These are phyloP conservation scores for Melanotus villosus DNA, from an alignment of 2,888 invertebrate genomes.

Conservation along the genomic window DNA sequence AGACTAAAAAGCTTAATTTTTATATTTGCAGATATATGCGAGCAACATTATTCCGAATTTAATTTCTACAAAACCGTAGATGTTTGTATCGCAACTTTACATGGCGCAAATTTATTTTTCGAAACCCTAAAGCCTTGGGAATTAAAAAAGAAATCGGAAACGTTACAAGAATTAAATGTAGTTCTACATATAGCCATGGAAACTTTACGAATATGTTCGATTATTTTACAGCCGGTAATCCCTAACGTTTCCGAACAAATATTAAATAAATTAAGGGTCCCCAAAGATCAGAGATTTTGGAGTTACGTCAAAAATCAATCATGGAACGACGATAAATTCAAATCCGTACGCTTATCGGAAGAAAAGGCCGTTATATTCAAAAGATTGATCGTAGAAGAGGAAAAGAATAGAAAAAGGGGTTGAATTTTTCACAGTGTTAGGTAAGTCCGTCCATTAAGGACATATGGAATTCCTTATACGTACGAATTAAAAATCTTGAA, in stretches of 20 bases:
- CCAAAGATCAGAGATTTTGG: slow-evolving; percentile 70
- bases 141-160: slow-evolving; percentile 75
- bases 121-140: slow-evolving; percentile 92
- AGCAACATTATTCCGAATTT: slow-evolving; percentile 79
- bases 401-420: slow-evolving; percentile 28
- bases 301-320: slow-evolving; percentile 64
- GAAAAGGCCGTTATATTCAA: slow-evolving; percentile 61
- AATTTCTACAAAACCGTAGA: slow-evolving; percentile 90
- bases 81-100: slow-evolving; percentile 80
- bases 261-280: slow-evolving; percentile 78
- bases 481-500: background rate
- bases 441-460: background rate
- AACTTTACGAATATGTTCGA: slow-evolving; percentile 82
- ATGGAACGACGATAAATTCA: slow-evolving; percentile 56
- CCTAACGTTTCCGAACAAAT: slow-evolving; percentile 80
- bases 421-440: background rate
- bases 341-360: slow-evolving; percentile 51
- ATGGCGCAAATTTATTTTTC: slow-evolving; percentile 88
- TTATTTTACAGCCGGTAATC: slow-evolving; percentile 89
- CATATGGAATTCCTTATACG: background rate
- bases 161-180: slow-evolving; percentile 72
- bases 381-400: slow-evolving; percentile 58
- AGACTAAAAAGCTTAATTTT: too few species aligned
- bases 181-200: slow-evolving; percentile 90
- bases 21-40: slow-evolving; percentile 79